Evolutionary conservation across 2,888 invertebrate genomes (phyloP), one percentile per base, ranked within the genome.

Genomic region (Lymantria dispar): DNA sequence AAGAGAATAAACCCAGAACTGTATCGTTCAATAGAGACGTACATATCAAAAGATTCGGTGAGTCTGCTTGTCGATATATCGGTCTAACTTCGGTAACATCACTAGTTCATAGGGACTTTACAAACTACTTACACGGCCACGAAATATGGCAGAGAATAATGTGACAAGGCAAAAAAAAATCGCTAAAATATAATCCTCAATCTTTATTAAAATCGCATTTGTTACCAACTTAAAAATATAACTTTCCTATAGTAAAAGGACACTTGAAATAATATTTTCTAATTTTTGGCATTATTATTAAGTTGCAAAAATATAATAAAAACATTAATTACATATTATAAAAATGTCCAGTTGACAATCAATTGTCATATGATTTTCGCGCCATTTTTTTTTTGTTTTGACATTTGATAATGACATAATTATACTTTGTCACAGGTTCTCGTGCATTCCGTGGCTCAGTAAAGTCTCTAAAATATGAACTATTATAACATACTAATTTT

Each of bases 1-100:
- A 85, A 84, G 83, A 83, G 70, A 79, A 78, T 62, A 86, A 91
- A 83, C 82, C 87, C 78, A 85, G 95, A 94, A 86, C 95, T 92
- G 97, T 97, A 75, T 97, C 96, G 84, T 97, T 97, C 93, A 96
- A 97, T 93, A 94, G 96, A 87, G 96, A 96, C 93, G 96, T 97
- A 77, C 96, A 96, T 92, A 95, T 97, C 81, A 97, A 97, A 90
- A 93, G 96, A 92, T 96, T 96, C 92, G 96, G 96, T 96, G 94
- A 94, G 95, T 89, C 71, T 51, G 53, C 30, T 53, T 46, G 14
- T 45, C 31, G 52, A 52, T 48, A 46, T 48, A 48, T 52, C 52
- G 52, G 52, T 53, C 8, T 52, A 43, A 48, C 46, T 49, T 46
- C 46, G 46, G 37, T 49, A 46, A 49, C 14, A 45, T 14, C 38